Evolutionary conservation across 2,888 invertebrate genomes (phyloP), one percentile per base, ranked within the genome.

Genomic region (Eupithecia exiguata): DNA sequence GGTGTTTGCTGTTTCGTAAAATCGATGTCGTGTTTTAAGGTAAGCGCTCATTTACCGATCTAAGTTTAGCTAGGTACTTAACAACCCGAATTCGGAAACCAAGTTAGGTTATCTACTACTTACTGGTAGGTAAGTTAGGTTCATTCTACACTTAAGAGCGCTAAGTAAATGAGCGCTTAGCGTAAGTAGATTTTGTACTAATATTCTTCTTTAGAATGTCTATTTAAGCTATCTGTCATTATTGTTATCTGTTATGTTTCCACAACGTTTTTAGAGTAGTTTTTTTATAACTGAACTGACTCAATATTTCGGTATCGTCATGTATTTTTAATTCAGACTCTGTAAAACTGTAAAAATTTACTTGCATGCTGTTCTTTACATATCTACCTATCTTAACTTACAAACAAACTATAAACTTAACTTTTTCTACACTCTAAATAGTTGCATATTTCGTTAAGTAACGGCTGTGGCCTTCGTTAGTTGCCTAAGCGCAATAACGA

Each of bases 1-100:
- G 73, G 75, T 79, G 81, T 83, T 82, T 77, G 79, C 74, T 80
- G 36, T 75, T 80, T 81, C 75, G 84, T 86, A 74, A 81, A 77
- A 81, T 88, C 81, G 84, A 80, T 87, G 87, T 87, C 81, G 83
- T 84, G 78, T 25, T 66, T 25, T 38, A 70, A 65, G 25, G 16
- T 70, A 70, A 21, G 25, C 66, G 38, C 40, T 40, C 38, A 9
- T 66, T 43, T 38, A 66, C 62, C 18, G n/a, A 35, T 12, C 30
- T 35, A 18, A 62, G 30, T 18, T 62, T 35, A 35, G n/a, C n/a
- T n/a, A n/a, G 16, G 5, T 9, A 35, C 9, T 58, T 25, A 58
- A 12, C 14, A 12, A 14, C 10, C 5, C 1, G 14, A 53, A 5
- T 25, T 58, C 5, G 12, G 14, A 53, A 58, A 21, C 53, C 4